Conservation (phyloP, 2,888 invertebrate species). For the Dryocosmus kuriphilus region DNA sequence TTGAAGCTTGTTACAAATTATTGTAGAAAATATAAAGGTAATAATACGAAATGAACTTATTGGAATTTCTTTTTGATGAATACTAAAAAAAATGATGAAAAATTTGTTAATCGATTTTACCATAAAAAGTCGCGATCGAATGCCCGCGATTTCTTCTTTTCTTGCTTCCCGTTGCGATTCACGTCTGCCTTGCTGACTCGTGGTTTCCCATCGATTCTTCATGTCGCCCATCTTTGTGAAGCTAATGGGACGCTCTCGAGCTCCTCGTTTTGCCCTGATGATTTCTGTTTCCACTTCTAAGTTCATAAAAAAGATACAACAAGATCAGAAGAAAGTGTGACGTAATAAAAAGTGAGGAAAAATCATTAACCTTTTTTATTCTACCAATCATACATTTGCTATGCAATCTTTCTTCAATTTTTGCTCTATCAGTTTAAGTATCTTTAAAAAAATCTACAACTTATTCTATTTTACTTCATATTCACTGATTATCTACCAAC, state of each 20-base stretch:
- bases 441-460: too few relatives aligned
- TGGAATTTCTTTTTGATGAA: neutral
- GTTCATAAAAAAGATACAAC: slow-evolving; percentile 55
- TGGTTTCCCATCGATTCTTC: slow-evolving; percentile 87
- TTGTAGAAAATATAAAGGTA: too few relatives aligned
- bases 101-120: slow-evolving; percentile 73
- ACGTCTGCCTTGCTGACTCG: slow-evolving; percentile 75
- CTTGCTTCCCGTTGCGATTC: slow-evolving; percentile 88
- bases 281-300: slow-evolving; percentile 81
- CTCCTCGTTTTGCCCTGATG: slow-evolving; percentile 80
- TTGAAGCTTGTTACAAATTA: too few relatives aligned
- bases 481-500: too few relatives aligned
- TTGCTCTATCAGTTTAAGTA: too few relatives aligned
- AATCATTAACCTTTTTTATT: too few relatives aligned
- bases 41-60: too few relatives aligned
- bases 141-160: slow-evolving; percentile 93
- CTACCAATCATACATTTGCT: neutral
- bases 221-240: slow-evolving; percentile 92
- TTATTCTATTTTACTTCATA: too few relatives aligned
- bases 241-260: slow-evolving; percentile 87
- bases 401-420: neutral
- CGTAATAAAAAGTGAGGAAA: neutral
- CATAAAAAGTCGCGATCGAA: slow-evolving; percentile 91
- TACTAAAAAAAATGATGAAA: neutral
- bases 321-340: neutral